Base-by-base conservation (phyloP, 2,888 invertebrate genomes). In the Apotomis betuletana region DNA sequence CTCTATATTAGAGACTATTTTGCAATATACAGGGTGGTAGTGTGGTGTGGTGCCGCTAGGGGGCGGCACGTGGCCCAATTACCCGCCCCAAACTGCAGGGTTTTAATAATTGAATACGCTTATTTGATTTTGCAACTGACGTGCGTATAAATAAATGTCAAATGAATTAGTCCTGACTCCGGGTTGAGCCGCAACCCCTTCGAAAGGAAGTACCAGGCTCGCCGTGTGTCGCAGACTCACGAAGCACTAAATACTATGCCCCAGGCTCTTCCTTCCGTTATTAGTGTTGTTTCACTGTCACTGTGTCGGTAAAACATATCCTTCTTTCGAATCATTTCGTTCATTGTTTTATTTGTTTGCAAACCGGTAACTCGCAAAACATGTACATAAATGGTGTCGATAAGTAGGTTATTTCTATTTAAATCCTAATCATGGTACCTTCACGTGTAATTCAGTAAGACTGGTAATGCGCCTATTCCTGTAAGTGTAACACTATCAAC, bases 41-140 rank as follows among this genome's bases (percentile, higher is more conserved):
- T 64, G n/a, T 65, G 52, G 67, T 71, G 67, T 74, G 55, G 61
- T 60, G 67, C 69, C 75, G 67, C 74, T 71, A 75, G 85, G 84
- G 86, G 85, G 78, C 80, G 89, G 81, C 91, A 90, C 91, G 91
- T 89, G 91, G 79, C 90, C 87, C 88, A 88, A 90, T 90, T 90
- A 90, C 78, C 76, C 75, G 76, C 89, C 87, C 84, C 83, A 80
- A 86, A 85, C 81, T 83, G 80, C 81, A 80, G 83, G 83, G 81
- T 83, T 84, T 83, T 84, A 87, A 88, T 90, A 91, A 91, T 90
- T 91, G 90, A 90, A 87, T 86, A 86, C 88, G 90, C 83, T 87
- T 88, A 88, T 90, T 90, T 90, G 89, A 87, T 85, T 89, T 85
- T 84, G 83, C 85, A 88, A 89, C 90, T 88, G 91, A 89, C 87